Base-by-base conservation (phyloP, 2,113 vertebrate genomes). In the Forbesichthys papilliferus region DNA sequence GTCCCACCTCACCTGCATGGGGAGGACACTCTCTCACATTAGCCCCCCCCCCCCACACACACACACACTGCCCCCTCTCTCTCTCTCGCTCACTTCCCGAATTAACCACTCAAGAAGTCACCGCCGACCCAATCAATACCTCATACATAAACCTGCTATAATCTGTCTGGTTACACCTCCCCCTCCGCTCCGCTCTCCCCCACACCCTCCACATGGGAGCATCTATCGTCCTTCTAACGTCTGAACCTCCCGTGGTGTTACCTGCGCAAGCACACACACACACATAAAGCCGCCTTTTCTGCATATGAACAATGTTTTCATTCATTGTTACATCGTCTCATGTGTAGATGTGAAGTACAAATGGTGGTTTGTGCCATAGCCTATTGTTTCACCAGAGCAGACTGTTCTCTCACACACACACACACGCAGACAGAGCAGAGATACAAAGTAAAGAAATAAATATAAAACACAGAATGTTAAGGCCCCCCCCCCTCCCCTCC, bases 81-180 rank as follows among this genome's bases (percentile, higher is more conserved):
- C 90, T 92, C 93, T 93, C 85, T 87, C 91, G 83, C 92, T 92
- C 92, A 93, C 92, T 93, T 94, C 93, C 92, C 89, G 87, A 94
- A 93, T 94, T 93, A 94, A 93, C 92, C 93, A 93, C 92, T 94
- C 91, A 94, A 92, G 92, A 94, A 93, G 92, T 94, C 93, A 93
- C 92, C 92, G 92, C 92, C 87, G 91, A 93, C 91, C 92, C 91
- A 93, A 93, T 94, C 93, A 92, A 94, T 94, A 94, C 86, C 92
- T 94, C 93, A 94, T 94, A 92, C 92, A 94, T 94, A 94, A 94
- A 93, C 90, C 90, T 86, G 88, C 91, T 92, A 91, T 93, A 93
- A 93, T 94, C 90, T 42, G 36, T 42, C 36, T 42, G 36, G 36
- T 42, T 42, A 42, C 4, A 42, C 36, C 4, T 42, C 36, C 36